Evolutionary conservation across 2,797 vertebrate species (phyloP), one percentile per base, ranked within the genome.

Genomic region (Melanotaenia parkinsoni): DNA sequence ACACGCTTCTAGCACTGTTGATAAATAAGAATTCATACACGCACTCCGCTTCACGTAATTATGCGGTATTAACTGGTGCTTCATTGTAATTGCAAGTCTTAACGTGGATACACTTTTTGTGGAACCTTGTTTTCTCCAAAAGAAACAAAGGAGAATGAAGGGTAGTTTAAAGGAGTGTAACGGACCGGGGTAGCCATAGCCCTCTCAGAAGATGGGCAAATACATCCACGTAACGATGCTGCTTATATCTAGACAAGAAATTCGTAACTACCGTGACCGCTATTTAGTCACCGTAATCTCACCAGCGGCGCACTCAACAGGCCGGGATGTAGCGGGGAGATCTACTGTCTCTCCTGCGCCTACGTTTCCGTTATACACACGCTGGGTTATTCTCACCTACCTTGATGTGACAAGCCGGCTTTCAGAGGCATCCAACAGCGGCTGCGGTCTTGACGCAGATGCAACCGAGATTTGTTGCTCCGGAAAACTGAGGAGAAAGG

Each of bases 241-340:
- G 20, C 16, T 5, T 5, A 51, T 79, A 86, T 81, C 81, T 67
- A 85, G 32, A 76, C 67, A 63, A n/a, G 40, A 33, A 5, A 40
- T 51, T 4, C 50, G 67, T 64, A 0, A 67, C 77, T 26, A 12
- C 72, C 67, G 64, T 74, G 80, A 86, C 90, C 83, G 91, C 82
- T 83, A 71, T 82, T 22, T 38, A 77, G 56, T 57, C 77, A 22
- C 82, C 71, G 65, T 38, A 63, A 76, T 67, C 73, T 51, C 79
- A 63, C 77, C 83, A 54, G 81, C 78, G 85, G 87, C 88, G 87
- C 88, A 90, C 91, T 90, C 92, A 90, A 92, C 91, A 93, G 92
- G 92, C 91, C 92, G 87, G 86, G 84, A 86, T 87, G 86, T 68
- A 81, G 84, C 71, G 79, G 76, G 68, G 24, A 4, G 37, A 64